These are phyloP conservation scores for Phaenicophaeus curvirostris DNA, from an alignment of 2,797 vertebrate species.

Conservation along the genomic window DNA sequence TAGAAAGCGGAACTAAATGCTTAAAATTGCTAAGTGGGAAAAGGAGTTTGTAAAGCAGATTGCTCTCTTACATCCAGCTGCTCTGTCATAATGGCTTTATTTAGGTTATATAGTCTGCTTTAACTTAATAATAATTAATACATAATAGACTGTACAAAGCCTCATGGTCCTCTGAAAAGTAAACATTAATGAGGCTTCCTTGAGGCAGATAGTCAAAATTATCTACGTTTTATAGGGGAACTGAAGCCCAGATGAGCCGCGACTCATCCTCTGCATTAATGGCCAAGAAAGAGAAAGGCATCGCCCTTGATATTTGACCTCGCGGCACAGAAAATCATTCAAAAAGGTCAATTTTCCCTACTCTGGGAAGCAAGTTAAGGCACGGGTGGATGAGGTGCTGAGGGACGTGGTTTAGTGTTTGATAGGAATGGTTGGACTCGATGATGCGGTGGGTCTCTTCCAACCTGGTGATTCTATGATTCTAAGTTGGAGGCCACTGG, in stretches of 20 bases:
- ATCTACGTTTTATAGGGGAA: background rate
- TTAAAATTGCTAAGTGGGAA: background rate
- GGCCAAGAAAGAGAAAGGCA: background rate
- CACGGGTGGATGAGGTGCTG: too few relatives aligned
- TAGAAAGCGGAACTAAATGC: conserved; percentile 42
- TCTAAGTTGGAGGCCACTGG: rapidly evolving
- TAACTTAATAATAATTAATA: conserved; percentile 45
- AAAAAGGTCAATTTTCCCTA: background rate
- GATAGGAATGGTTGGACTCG: too few relatives aligned
- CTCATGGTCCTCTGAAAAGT: background rate
- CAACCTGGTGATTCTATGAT: too few relatives aligned
- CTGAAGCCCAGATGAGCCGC: background rate
- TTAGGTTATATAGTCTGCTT: background rate
- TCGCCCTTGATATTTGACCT: background rate
- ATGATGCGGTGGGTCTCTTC: too few relatives aligned
- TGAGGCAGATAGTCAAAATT: background rate
- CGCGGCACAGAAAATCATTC: rapidly evolving
- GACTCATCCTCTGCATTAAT: rapidly evolving
- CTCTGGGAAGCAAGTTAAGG: background rate
- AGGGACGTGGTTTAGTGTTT: too few relatives aligned
- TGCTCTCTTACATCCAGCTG: conserved; percentile 23
- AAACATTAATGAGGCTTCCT: background rate
- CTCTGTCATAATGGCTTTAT: background rate
- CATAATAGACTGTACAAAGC: background rate
- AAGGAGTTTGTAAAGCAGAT: conserved; percentile 23